These are phyloP conservation scores for Chamaetylas fuelleborni DNA, from an alignment of 2,113 vertebrate species.

Conservation along the genomic window DNA sequence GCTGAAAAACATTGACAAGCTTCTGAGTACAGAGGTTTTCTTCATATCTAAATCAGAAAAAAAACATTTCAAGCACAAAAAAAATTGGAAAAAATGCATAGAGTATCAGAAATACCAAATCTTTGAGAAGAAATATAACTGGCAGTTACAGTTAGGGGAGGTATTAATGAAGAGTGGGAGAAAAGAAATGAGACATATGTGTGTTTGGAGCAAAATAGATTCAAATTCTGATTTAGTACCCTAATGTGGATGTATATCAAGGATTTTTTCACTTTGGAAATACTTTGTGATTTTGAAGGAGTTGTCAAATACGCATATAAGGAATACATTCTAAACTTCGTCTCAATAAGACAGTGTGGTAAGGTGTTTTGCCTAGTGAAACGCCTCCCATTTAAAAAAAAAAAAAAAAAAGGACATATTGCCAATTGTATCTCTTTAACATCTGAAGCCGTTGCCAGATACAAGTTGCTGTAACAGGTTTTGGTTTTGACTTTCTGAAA, in stretches of 20 bases:
- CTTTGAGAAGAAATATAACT: background rate
- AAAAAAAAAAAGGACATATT: fast-evolving
- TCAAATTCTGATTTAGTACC: background rate
- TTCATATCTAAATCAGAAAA: background rate
- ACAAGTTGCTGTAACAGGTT: background rate
- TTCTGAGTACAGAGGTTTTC: background rate
- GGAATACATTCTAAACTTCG: background rate
- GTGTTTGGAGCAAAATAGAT: background rate
- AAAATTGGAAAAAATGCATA: background rate
- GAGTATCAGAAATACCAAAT: too few species aligned
- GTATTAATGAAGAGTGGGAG: background rate
- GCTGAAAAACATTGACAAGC: background rate
- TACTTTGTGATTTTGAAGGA: background rate
- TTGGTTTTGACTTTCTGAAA: background rate
- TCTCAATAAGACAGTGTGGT: background rate
- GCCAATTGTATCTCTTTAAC: background rate
- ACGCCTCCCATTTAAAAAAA: too few species aligned
- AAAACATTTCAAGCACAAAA: background rate
- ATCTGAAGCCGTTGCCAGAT: background rate
- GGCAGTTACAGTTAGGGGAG: background rate
- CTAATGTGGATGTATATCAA: background rate
- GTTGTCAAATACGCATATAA: background rate
- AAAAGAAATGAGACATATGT: background rate
- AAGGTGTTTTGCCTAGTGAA: background rate
- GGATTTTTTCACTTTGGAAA: background rate